Base-by-base conservation (phyloP, 2,888 invertebrate genomes). In the Erynnis tages region DNA sequence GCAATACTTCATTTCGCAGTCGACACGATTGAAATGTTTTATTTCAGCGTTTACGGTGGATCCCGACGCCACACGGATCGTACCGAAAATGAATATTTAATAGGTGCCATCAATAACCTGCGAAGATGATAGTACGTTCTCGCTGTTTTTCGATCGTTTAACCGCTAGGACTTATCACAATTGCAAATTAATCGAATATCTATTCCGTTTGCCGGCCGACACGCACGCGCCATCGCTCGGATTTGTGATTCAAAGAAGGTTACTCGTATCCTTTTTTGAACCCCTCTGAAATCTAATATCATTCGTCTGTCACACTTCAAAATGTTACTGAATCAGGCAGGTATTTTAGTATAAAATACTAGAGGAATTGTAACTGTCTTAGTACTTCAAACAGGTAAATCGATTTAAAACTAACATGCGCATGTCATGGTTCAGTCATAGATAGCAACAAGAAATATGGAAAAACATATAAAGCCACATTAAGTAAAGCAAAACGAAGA, bases 71-170 rank as follows among this genome's bases (percentile, higher is more conserved):
- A 73, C 74, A 73, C 75, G 71, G 73, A 69, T 71, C 66, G 63
- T 66, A 61, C 66, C 67, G 76, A 69, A 83, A 89, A 89, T 83
- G 82, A 83, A 77, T 83, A 84, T 89, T 89, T 90, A 88, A 90
- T 90, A 82, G 86, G 72, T 71, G 75, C 81, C 83, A 90, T 90
- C 89, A 90, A 90, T 90, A 90, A 90, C 88, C 73, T 65, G 72
- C 65, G 71, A 77, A 82, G 79, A 86, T 83, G 83, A 84, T 84
- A n/a, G n/a, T n/a, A 82, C 82, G 79, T 72, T 76, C 73, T 80
- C 74, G 75, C 72, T 74, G 75, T 73, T 74, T 75, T 72, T 74
- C 76, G 74, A 79, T 75, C 78, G 76, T 70, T 82, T 79, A 77
- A 71, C 72, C 68, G 65, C 63, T 67, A 73, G 69, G 71, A 73